Percentiles rank a stretch among this genome's conserved stretches.
Evolutionary conservation across 2,113 vertebrate genomes (phyloP).

Genomic region (Girardinichthys multiradiatus): DNA sequence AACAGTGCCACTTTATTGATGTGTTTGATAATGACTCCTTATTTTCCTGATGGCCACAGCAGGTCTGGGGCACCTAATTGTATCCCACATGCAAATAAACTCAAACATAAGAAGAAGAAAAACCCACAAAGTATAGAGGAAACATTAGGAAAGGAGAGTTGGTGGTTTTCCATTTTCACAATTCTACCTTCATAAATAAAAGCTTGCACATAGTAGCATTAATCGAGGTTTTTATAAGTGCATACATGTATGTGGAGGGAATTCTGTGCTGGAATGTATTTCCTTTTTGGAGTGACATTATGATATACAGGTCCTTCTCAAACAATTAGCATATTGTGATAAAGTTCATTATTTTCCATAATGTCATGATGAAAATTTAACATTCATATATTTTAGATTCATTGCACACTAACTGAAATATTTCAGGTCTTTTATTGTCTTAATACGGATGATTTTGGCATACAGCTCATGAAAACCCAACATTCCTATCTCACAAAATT

Average conservation of each 20-base stretch:
- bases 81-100: constrained; percentile 47
- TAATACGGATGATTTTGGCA: no score
- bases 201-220: constrained; percentile 55
- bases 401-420: no score
- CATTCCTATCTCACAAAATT: no score
- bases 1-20: constrained; percentile 42
- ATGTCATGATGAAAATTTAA: no score
- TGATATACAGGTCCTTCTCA: no score
- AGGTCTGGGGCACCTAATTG: constrained; percentile 4
- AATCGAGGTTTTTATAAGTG: constrained; percentile 53
- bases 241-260: constrained; percentile 63
- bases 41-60: constrained; percentile 24
- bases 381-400: no score
- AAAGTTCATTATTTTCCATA: no score
- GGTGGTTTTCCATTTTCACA: constrained; percentile 39
- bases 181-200: constrained; percentile 64
- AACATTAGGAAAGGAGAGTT: constrained; percentile 20
- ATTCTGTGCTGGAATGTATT: constrained; percentile 47
- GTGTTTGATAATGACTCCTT: constrained; percentile 11
- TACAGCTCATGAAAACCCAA: no score
- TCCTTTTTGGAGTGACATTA: constrained; percentile 29
- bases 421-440: no score
- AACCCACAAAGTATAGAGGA: constrained; percentile 1
- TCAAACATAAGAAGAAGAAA: background rate
- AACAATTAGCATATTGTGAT: no score